These are phyloP conservation scores for Myrmecophaga tridactyla DNA, from an alignment of 2,113 vertebrate species.

Conservation along the genomic window DNA sequence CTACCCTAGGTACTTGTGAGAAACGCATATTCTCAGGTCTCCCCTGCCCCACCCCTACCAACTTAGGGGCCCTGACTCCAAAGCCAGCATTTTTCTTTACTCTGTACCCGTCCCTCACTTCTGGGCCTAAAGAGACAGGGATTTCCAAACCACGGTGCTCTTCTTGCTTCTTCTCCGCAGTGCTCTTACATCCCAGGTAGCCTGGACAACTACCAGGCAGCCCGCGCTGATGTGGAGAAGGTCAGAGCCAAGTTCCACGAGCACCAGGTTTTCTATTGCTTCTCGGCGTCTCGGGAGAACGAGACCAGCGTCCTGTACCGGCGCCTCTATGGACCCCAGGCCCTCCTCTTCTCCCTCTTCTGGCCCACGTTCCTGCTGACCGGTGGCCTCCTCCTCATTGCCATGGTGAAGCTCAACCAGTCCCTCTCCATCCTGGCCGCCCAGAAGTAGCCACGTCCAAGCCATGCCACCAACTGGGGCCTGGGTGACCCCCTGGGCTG, in stretches of 20 bases:
- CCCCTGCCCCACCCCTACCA: too few species aligned
- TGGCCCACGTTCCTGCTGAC: slow-evolving; percentile 85
- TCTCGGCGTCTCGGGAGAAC: slow-evolving; percentile 73
- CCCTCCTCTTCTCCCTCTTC: slow-evolving; percentile 79
- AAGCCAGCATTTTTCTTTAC: not conserved
- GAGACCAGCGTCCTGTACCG: slow-evolving; percentile 78
- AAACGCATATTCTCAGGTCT: not conserved
- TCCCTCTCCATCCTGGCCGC: slow-evolving; percentile 84
- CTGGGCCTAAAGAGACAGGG: not conserved
- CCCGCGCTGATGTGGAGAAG: slow-evolving; percentile 74
- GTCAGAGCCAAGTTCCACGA: slow-evolving; percentile 79
- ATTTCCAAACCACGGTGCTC: not conserved
- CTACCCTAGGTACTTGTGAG: not conserved
- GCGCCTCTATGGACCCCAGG: slow-evolving; percentile 78
- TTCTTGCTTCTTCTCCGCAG: slow-evolving; percentile 75
- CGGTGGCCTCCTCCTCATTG: slow-evolving; percentile 82
- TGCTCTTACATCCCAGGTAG: slow-evolving; percentile 83
- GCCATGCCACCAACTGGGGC: not conserved
- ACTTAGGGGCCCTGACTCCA: fast-evolving
- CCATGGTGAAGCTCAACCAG: slow-evolving; percentile 86
- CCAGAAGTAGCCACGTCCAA: slow-evolving; percentile 62
- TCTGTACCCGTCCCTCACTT: not conserved
- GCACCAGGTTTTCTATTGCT: slow-evolving; percentile 78
- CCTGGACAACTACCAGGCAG: slow-evolving; percentile 74
- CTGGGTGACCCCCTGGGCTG: not conserved